These are phyloP conservation scores for Hydrolagus colliei DNA, from an alignment of 2,797 vertebrate genomes.

Conservation along the genomic window DNA sequence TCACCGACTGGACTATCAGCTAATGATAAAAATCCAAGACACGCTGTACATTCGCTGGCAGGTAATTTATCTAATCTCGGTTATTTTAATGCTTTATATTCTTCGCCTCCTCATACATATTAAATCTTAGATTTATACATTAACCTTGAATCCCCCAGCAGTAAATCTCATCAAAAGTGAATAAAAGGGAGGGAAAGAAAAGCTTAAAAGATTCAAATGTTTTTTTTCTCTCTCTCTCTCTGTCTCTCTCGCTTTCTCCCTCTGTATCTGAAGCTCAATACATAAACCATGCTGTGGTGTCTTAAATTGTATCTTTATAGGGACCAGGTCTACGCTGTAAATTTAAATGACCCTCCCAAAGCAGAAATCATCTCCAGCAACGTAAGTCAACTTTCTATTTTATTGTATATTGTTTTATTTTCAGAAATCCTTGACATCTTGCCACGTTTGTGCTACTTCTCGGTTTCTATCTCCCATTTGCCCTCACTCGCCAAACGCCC, in stretches of 20 bases:
- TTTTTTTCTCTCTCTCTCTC: not conserved
- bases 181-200: not conserved
- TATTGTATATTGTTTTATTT: too few species aligned
- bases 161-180: not conserved
- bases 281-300: not conserved
- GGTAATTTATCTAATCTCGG: slow-evolving; percentile 65
- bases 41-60: slow-evolving; percentile 98
- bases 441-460: not conserved
- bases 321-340: slow-evolving; percentile 98
- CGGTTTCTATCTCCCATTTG: too few species aligned
- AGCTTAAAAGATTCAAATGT: not conserved
- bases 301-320: slow-evolving; percentile 52
- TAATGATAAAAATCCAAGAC: slow-evolving; percentile 98
- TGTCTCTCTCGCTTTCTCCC: not conserved
- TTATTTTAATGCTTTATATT: slow-evolving; percentile 26
- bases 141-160: slow-evolving; percentile 42
- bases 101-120: slow-evolving; percentile 44
- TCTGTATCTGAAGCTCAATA: not conserved
- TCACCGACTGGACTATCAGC: slow-evolving; percentile 97
- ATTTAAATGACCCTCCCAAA: slow-evolving; percentile 88
- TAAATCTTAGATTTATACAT: slow-evolving; percentile 60
- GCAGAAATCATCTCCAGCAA: slow-evolving; percentile 88
- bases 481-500: not conserved
- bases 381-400: slow-evolving; percentile 63
- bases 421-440: not conserved